phyloP scores from a whole-genome alignment of 1,140 invertebrate genomes.

The Chrysopa pallens region DNA sequence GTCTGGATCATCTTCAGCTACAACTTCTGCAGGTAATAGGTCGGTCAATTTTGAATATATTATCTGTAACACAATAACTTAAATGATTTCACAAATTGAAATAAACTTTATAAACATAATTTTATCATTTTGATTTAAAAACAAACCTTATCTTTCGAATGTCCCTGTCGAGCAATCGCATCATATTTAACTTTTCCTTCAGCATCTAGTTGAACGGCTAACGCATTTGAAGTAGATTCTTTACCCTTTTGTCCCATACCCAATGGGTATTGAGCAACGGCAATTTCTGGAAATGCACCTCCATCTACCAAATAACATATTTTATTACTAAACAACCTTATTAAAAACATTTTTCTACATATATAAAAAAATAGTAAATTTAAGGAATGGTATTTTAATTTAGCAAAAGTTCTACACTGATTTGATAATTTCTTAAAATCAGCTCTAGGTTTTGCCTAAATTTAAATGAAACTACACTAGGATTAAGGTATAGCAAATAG shows the following conservation, averaged over 20 bases:
- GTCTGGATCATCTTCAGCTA: conserved; percentile 76
- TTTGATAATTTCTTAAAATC: too few relatives aligned
- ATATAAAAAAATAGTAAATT: conserved; percentile 1
- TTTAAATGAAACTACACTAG: too few relatives aligned
- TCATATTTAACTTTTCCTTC: conserved; percentile 95
- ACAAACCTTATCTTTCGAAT: conserved; percentile 80
- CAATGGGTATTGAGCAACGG: conserved; percentile 91
- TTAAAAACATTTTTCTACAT: conserved; percentile 1
- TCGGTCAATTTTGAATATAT: conserved; percentile 93
- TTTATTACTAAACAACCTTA: too few relatives aligned
- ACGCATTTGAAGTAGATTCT: conserved; percentile 66
- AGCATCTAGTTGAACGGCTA: conserved; percentile 87
- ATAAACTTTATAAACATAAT: too few relatives aligned
- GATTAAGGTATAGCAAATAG: too few relatives aligned
- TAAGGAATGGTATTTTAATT: conserved; percentile 1
- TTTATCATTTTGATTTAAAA: too few relatives aligned
- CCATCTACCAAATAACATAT: too few relatives aligned
- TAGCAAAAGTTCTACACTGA: neutral
- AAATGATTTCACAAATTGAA: too few relatives aligned
- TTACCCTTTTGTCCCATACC: conserved; percentile 62
- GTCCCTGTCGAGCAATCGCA: conserved; percentile 84
- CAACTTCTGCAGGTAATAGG: conserved; percentile 80
- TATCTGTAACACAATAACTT: conserved; percentile 44
- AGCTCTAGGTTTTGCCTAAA: too few relatives aligned
- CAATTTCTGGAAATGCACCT: conserved; percentile 96